A percentile compares a stretch with the other conserved stretches of the same genome.
These are phyloP conservation scores for Lasioglossum villosulum DNA, from an alignment of 2,888 invertebrate species.

Conservation along the genomic window DNA sequence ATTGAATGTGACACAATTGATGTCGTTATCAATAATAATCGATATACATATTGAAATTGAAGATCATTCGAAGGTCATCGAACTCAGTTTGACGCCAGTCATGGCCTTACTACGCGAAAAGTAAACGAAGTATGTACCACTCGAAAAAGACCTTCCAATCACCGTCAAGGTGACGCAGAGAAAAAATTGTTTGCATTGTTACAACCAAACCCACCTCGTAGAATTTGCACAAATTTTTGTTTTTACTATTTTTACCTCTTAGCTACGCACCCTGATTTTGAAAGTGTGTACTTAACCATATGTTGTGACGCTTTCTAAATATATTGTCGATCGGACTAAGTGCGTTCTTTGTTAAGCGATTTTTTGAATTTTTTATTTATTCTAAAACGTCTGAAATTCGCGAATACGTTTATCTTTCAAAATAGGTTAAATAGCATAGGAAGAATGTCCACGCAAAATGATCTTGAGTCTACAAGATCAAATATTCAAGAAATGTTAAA, in stretches of 20 bases:
- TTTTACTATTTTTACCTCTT: not conserved
- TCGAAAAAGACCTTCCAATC: not conserved
- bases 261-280: not conserved
- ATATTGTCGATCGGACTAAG: not conserved
- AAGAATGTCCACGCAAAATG: too few species aligned
- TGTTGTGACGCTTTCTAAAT: not conserved
- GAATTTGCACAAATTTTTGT: not conserved
- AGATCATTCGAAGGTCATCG: not conserved
- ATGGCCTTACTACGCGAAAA: not conserved
- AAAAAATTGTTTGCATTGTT: not conserved
- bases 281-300: not conserved
- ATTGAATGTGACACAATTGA: not conserved
- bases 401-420: not conserved
- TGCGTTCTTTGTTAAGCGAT: not conserved
- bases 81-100: not conserved
- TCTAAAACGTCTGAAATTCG: not conserved
- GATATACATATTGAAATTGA: not conserved
- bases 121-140: not conserved
- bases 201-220: not conserved
- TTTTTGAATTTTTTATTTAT: not conserved
- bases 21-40: not conserved
- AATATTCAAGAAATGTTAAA: too few species aligned
- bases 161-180: not conserved
- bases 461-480: too few species aligned
- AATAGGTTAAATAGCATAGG: not conserved